Evolutionary conservation across 2,113 vertebrate genomes (phyloP).

Genomic region (Psilopogon haemacephalus): DNA sequence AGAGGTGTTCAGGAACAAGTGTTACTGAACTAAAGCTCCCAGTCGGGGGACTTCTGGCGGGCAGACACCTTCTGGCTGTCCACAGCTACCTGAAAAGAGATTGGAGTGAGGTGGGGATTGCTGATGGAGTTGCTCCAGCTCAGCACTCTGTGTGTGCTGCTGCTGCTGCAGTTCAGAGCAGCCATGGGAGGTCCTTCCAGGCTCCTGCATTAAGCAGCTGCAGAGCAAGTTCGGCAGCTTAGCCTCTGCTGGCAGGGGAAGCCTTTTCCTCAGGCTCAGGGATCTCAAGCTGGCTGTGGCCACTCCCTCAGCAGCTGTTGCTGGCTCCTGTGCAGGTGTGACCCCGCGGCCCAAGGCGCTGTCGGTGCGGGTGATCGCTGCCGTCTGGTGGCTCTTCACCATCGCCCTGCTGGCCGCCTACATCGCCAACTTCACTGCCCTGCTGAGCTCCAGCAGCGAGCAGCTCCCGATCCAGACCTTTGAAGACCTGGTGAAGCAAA

Average conservation of each 20-base stretch:
- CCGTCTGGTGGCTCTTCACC: conserved; percentile 90
- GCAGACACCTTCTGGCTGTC: background rate
- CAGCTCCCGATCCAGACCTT: conserved; percentile 79
- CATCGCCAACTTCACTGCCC: conserved; percentile 78
- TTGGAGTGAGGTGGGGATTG: background rate
- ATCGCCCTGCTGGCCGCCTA: conserved; percentile 84
- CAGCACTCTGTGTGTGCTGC: accelerated
- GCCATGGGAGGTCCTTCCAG: background rate
- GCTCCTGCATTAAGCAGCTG: background rate
- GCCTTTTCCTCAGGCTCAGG: background rate
- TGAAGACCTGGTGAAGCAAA: conserved; percentile 87
- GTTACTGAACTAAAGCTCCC: background rate
- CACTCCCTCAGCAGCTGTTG: background rate
- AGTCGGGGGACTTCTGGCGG: background rate
- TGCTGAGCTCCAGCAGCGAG: conserved; percentile 67
- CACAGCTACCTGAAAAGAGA: background rate
- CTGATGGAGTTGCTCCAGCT: background rate
- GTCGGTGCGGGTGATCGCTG: conserved; percentile 79
- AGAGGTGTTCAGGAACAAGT: background rate
- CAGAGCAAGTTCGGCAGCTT: background rate
- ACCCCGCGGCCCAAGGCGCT: conserved; percentile 83
- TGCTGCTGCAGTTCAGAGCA: accelerated
- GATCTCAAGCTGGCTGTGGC: background rate
- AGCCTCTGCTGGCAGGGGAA: background rate
- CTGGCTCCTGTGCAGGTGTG: conserved; percentile 69